Base-by-base conservation (phyloP, 2,113 vertebrate species). In the Aplodontia rufa region DNA sequence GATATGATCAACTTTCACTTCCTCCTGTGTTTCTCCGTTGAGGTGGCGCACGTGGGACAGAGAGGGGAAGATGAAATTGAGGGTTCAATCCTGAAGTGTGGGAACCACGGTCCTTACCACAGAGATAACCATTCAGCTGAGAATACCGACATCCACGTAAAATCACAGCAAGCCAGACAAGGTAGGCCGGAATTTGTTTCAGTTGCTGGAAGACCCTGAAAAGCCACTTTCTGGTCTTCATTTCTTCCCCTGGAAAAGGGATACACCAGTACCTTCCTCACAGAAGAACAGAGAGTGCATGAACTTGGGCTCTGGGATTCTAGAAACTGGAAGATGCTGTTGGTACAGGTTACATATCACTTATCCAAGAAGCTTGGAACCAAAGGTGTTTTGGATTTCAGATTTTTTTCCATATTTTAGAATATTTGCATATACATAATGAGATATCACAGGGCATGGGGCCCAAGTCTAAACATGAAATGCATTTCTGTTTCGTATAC, bases 1-100 rank as follows among this genome's bases (percentile, higher is more conserved):
- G 35, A 97, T 97, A 1, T 93, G 96, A 37, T 98, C 89, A 8
- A 98, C 94, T 40, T 98, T 98, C 66, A 97, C 97, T 40, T 98
- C 97, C 75, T 98, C 97, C 98, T 96, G 96, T 96, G 96, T 14
- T 96, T 96, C 69, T 98, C 97, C 4, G 93, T 95, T 94, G 40
- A 98, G 96, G 40, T 96, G 96, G 47, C 97, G 97, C 83, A 98
- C 96, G 97, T 98, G 80, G 62, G 68, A n/a, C 11, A 62, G 26
- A 24, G 32, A 47, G 24, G 11, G 45, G 19, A 35, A 47, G 68
- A 45, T 2, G 78, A 55, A n/a, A 24, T 6, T 20, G 40, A n/a
- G 58, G 86, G 75, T 1, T 40, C 64, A 85, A 26, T 20, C 12
- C 30, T 1, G 49, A 42, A 28, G 35, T 37, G 19, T 26, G 95